Conservation (phyloP, 2,113 vertebrate species). For the Noctilio leporinus region DNA sequence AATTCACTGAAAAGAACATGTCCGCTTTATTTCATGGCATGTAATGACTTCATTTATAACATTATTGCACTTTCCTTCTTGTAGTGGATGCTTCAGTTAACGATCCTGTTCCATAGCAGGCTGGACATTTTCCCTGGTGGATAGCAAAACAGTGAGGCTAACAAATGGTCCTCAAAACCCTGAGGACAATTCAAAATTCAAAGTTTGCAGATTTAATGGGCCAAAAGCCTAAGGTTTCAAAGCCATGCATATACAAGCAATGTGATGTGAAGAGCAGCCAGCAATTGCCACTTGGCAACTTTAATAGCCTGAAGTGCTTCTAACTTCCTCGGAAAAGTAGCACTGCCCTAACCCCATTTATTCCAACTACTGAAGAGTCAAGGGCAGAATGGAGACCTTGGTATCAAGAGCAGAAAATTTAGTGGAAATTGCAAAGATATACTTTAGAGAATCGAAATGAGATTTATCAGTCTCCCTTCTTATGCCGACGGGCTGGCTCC, state of each 20-base stretch:
- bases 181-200: conserved; percentile 52
- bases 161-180: conserved; percentile 38
- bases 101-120: conserved; percentile 27
- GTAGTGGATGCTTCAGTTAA: conserved; percentile 63
- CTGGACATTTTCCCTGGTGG: conserved; percentile 45
- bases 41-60: conserved; percentile 67
- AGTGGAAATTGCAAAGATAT: not conserved
- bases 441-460: not conserved
- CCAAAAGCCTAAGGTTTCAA: conserved; percentile 41
- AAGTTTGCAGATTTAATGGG: conserved; percentile 51
- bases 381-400: not conserved
- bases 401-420: not conserved
- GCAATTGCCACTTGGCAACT: not conserved
- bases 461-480: not conserved
- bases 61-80: conserved; percentile 58
- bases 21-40: conserved; percentile 71
- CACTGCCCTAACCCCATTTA: not conserved
- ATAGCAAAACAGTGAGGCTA: conserved; percentile 35
- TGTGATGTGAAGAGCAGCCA: not conserved
- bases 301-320: not conserved
- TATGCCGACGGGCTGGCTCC: not conserved
- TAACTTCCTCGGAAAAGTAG: not conserved
- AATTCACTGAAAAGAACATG: conserved; percentile 71
- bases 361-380: not conserved
- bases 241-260: conserved; percentile 6